Base-by-base conservation (phyloP, 2,888 invertebrate species). In the Corbicula japonica region DNA sequence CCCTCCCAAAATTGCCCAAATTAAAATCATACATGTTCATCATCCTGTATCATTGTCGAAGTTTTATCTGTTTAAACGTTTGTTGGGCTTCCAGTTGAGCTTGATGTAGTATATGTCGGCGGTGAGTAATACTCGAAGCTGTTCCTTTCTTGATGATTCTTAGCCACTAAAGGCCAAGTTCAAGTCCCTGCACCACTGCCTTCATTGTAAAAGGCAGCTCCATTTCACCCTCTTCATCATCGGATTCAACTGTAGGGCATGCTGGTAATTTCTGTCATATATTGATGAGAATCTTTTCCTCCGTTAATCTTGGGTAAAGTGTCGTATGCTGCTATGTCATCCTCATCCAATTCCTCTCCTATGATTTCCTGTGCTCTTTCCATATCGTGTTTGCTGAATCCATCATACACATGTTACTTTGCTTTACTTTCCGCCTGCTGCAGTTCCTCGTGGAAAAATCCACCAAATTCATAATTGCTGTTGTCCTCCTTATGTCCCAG, bases 321-420 rank as follows among this genome's bases (percentile, higher is more conserved):
- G n/a, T n/a, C n/a, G n/a, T n/a, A n/a, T n/a, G n/a, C n/a, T n/a
- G n/a, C n/a, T n/a, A n/a, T n/a, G n/a, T n/a, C n/a, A n/a, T n/a
- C n/a, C n/a, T n/a, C n/a, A n/a, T n/a, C n/a, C n/a, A n/a, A n/a
- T n/a, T 18, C 32, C 58, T 18, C 32, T n/a, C 10, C 32, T 34
- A 58, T 58, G 23, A 23, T 21, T 35, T 18, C 23, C 15, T 35
- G n/a, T 1, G 30, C 38, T 8, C 10, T 48, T 4, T 32, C 66
- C 12, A 66, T 15, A 34, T 66, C 54, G 18, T 48, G 34, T n/a
- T 38, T 21, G 3, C n/a, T 54, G 52, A 66, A 66, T 1, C 66
- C n/a, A n/a, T n/a, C n/a, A n/a, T n/a, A n/a, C n/a, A n/a, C n/a
- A n/a, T n/a, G n/a, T n/a, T n/a, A n/a, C n/a, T n/a, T n/a, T n/a